Evolutionary conservation across 2,888 invertebrate genomes (phyloP), one percentile per base, ranked within the genome.

Genomic region (Xestia sexstrigata): DNA sequence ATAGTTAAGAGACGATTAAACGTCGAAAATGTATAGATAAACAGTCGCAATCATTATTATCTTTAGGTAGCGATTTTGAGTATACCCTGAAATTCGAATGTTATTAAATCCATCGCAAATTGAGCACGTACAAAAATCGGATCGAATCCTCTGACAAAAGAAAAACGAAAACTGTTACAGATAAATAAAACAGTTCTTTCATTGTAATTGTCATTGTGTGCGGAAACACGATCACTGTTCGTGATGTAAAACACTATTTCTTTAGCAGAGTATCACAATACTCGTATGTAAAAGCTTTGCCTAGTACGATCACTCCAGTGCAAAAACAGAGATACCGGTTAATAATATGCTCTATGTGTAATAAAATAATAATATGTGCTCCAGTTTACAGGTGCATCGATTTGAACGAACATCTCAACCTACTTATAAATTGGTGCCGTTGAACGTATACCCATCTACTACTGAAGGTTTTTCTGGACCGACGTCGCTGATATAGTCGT

Each of bases 311-410:
- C 42, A 79, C 35, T 23, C 20, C 49, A n/a, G 42, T 75, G 58
- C 63, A 75, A 65, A 81, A 26, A 81, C 67, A 68, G 49, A 42
- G 9, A 13, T 76, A 63, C 49, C 26, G 42, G 63, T 68, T 30
- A 20, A 55, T 63, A 35, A 35, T 35, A 62, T 73, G 52, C 17
- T 63, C 17, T 63, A 39, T 15, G 17, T 66, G 55, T 47, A 42
- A 3, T 30, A 26, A 69, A 2, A 35, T 42, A 42, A 35, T 35
- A 45, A 23, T 15, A 8, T 15, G 8, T 9, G 42, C 42, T 42
- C 9, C 42, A 42, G 42, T 42, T 42, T 35, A 26, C 11, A 2
- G 17, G 11, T 65, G 11, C 49, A 70, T 58, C 65, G n/a, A 55
- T 73, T 47, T 78, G 13, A 62, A 23, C 35, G 17, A 52, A 60